Conservation (phyloP, 2,797 vertebrate species). For the Microctenopoma steveboyesi region DNA sequence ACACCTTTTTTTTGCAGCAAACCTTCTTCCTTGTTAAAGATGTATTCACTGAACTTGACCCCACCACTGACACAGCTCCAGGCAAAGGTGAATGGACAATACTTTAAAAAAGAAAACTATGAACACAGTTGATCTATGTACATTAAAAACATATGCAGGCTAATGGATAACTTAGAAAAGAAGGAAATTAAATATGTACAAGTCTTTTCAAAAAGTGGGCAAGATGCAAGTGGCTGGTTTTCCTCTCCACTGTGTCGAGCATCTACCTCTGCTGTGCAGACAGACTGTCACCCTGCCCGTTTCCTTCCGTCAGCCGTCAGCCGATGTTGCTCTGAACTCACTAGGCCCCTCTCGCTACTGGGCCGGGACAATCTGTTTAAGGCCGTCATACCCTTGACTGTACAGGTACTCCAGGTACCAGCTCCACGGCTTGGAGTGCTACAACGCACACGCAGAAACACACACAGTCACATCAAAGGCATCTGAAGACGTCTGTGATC, state of each 20-base stretch:
- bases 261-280: conserved; percentile 38
- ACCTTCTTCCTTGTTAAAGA: background rate
- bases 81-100: background rate
- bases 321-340: conserved; percentile 87
- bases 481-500: conserved; percentile 25
- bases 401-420: conserved; percentile 93
- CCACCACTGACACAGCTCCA: background rate
- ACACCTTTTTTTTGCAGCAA: conserved; percentile 1
- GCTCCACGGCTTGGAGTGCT: conserved; percentile 86
- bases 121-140: conserved; percentile 67
- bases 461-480: conserved; percentile 8
- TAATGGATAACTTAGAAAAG: conserved; percentile 20
- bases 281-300: conserved; percentile 16
- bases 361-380: conserved; percentile 84
- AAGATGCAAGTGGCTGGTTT: conserved; percentile 17
- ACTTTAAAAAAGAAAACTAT: conserved; percentile 21
- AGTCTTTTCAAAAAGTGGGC: conserved; percentile 51
- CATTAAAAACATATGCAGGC: conserved; percentile 44
- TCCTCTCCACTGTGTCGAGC: conserved; percentile 14
- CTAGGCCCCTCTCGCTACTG: conserved; percentile 21
- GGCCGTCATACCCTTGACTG: conserved; percentile 85
- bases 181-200: conserved; percentile 71
- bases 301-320: conserved; percentile 16
- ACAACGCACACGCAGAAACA: conserved; percentile 41
- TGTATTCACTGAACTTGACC: conserved; percentile 14